Conservation (phyloP, 1,140 invertebrate species). For the Zaprionus vittiger region DNA sequence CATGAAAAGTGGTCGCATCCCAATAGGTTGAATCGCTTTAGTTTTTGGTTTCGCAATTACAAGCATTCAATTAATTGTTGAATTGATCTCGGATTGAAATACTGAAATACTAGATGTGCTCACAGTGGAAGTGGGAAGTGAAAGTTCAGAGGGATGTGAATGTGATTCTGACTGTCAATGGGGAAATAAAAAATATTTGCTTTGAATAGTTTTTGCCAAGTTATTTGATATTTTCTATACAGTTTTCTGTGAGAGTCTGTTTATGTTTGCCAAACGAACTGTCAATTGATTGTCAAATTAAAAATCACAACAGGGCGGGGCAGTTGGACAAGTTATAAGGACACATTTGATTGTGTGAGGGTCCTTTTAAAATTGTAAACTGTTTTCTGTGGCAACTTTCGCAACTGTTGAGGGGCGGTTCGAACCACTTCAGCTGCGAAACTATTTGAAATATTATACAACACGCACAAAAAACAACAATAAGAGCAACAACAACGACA, state of each 20-base stretch:
- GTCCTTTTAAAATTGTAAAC: conserved; percentile 72
- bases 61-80: conserved; percentile 35
- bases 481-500: conserved; percentile 17
- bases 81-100: conserved; percentile 22
- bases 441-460: conserved; percentile 78
- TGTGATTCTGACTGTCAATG: background rate
- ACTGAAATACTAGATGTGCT: conserved; percentile 30
- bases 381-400: conserved; percentile 68
- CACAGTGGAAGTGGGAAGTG: conserved; percentile 11
- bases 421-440: conserved; percentile 68
- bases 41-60: conserved; percentile 11
- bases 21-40: conserved; percentile 33
- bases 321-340: conserved; percentile 20
- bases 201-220: conserved; percentile 47
- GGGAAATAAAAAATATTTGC: conserved; percentile 31
- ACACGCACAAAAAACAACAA: conserved; percentile 51
- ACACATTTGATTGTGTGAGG: conserved; percentile 27
- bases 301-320: conserved; percentile 51
- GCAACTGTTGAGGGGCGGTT: conserved; percentile 55
- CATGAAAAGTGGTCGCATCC: background rate
- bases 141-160: background rate
- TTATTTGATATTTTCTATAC: conserved; percentile 75
- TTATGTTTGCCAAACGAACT: conserved; percentile 74
- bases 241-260: conserved; percentile 55
- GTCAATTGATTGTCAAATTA: conserved; percentile 83